Base-by-base conservation (phyloP, 2,888 invertebrate species). In the Lucinisca nassula region DNA sequence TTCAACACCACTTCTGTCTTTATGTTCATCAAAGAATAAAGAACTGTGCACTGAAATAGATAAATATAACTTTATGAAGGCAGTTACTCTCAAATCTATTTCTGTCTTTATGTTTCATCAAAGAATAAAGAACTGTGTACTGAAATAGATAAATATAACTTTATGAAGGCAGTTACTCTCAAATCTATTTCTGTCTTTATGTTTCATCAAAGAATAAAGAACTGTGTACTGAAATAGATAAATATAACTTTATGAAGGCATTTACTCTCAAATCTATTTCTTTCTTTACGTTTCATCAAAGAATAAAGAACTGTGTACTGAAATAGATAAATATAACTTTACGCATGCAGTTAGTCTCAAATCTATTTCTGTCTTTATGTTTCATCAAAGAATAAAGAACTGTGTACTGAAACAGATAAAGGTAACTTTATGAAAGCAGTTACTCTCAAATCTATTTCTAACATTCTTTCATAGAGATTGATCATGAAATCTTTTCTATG, bases 151-250 rank as follows among this genome's bases (percentile, higher is more conserved):
- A 82, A 96, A 95, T 58, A 49, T 30, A 17, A 67, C 24, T 49
- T 49, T 49, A 49, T 95, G 95, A 89, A 96, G 91, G n/a, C 95
- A 91, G 90, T 93, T 95, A 12, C 94, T 85, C 30, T 93, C 94
- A 32, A 90, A 84, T 0, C 93, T 93, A 75, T 90, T 90, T 10
- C 93, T 80, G 38, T 95, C 95, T 37, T 92, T 93, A 21, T 90
- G 90, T 84, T 95, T 96, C 96, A 81, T 96, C 96, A 92, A 95
- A 96, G 82, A 92, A 95, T 85, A 96, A 88, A 0, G 92, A 93
- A 38, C 94, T 94, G 55, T 92, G 88, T n/a, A 95, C 96, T 95
- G 89, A 96, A 96, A 1, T 95, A 94, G 38, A 95, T 93, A 82
- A 96, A 95, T 58, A 49, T 30, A 17, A 67, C 24, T 49, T 49